Conservation (phyloP, 2,113 vertebrate species). For the Zootoca vivipara region DNA sequence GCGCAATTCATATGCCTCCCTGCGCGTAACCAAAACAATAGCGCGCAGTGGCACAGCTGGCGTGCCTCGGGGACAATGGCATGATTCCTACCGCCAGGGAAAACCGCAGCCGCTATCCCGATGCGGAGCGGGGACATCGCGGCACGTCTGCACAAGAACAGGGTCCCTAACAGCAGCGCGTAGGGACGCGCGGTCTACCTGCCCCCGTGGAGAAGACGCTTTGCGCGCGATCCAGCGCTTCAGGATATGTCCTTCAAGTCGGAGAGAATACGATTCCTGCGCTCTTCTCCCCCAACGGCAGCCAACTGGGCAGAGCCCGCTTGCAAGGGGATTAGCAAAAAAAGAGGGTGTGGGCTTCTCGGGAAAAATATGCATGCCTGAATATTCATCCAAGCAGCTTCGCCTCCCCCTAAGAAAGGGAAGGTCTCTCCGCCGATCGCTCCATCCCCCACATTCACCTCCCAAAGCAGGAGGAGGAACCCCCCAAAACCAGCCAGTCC, state of each 20-base stretch:
- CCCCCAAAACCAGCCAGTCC: no score
- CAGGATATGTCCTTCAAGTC: background rate
- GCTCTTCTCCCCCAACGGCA: background rate
- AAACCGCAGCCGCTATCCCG: background rate
- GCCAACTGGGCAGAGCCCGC: background rate
- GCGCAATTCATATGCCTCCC: background rate
- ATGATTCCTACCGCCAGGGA: background rate
- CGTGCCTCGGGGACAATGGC: background rate
- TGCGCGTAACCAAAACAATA: background rate
- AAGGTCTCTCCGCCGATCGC: background rate
- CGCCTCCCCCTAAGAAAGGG: background rate
- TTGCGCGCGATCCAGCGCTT: background rate
- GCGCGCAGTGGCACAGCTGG: background rate
- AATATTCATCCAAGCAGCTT: background rate
- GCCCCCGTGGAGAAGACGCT: background rate
- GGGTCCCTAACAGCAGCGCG: background rate
- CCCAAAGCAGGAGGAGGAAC: accelerated
- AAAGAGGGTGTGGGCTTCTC: background rate
- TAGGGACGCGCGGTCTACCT: background rate
- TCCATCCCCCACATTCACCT: background rate
- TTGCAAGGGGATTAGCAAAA: background rate
- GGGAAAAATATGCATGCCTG: background rate
- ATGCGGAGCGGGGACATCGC: background rate
- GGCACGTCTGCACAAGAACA: background rate
- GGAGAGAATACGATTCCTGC: background rate